Base-by-base conservation (phyloP, 2,888 invertebrate species). In the Encarsia formosa region DNA sequence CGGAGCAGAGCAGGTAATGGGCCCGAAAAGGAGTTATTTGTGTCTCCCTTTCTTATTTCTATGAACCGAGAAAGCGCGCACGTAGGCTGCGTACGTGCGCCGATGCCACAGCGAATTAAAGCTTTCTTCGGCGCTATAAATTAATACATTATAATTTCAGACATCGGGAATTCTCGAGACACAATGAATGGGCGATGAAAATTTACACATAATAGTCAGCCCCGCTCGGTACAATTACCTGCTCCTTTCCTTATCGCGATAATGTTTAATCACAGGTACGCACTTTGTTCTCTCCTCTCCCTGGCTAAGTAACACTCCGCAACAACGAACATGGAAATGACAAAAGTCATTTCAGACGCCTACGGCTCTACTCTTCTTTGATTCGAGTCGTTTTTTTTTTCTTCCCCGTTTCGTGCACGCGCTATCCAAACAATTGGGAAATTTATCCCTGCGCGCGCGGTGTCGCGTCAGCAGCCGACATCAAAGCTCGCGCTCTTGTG, bases 241-340 rank as follows among this genome's bases (percentile, higher is more conserved):
- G 49, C n/a, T n/a, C n/a, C n/a, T n/a, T n/a, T n/a, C n/a, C n/a
- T 49, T 56, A 56, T 56, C 52, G 56, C 52, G 46, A 56, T 56
- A 56, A 56, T 56, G 56, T 56, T 56, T 56, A 56, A 56, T 56
- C 52, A 52, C 46, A 52, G 49, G 49, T 46, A n/a, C n/a, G n/a
- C n/a, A n/a, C n/a, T n/a, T n/a, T n/a, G n/a, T n/a, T n/a, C n/a
- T n/a, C n/a, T n/a, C n/a, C n/a, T n/a, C n/a, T n/a, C n/a, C n/a
- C n/a, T n/a, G n/a, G n/a, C n/a, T n/a, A n/a, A n/a, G n/a, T n/a
- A n/a, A n/a, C n/a, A n/a, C n/a, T n/a, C n/a, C n/a, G n/a, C n/a
- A 47, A 54, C 54, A 54, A 54, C 51, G 50, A 54, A 32, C 44
- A 50, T 5, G 40, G 48, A 46, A 41, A 37, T 24, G 35, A 8